These are phyloP conservation scores for Melozone crissalis DNA, from an alignment of 2,113 vertebrate genomes.

Conservation along the genomic window DNA sequence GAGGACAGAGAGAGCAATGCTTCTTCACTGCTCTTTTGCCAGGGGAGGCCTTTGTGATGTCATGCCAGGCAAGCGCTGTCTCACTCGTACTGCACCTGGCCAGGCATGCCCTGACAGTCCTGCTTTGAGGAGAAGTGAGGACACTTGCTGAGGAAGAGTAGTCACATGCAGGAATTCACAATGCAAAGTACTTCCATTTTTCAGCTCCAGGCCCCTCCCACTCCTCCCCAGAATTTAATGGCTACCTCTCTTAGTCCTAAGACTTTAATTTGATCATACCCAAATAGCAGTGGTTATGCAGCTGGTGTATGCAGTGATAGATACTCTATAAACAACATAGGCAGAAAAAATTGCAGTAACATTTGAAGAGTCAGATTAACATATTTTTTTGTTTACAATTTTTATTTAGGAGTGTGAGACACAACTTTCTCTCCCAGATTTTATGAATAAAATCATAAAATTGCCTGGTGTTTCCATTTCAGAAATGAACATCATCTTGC, in stretches of 20 bases:
- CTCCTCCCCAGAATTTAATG: neutral
- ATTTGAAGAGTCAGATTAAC: neutral
- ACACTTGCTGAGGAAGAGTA: neutral
- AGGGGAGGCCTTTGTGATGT: slow-evolving; percentile 76
- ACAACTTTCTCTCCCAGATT: neutral
- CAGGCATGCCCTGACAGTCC: neutral
- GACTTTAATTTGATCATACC: neutral
- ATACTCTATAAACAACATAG: neutral
- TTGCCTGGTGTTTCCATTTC: neutral
- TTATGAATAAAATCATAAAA: neutral
- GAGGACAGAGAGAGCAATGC: slow-evolving; percentile 57
- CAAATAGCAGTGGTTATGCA: slow-evolving; percentile 1
- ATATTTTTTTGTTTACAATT: neutral
- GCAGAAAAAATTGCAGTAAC: neutral
- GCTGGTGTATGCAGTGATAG: neutral
- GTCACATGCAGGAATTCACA: neutral
- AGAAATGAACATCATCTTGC: neutral
- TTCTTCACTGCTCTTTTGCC: slow-evolving; percentile 82
- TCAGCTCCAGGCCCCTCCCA: neutral
- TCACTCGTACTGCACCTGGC: neutral
- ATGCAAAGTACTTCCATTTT: neutral
- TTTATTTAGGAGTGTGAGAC: neutral
- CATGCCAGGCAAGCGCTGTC: slow-evolving; percentile 51
- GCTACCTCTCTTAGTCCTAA: neutral
- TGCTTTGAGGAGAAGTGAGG: neutral